A percentile compares a stretch with the other conserved stretches of the same genome.
Evolutionary conservation across 2,113 vertebrate genomes (phyloP).

Genomic region (Triplophysa dalaica): DNA sequence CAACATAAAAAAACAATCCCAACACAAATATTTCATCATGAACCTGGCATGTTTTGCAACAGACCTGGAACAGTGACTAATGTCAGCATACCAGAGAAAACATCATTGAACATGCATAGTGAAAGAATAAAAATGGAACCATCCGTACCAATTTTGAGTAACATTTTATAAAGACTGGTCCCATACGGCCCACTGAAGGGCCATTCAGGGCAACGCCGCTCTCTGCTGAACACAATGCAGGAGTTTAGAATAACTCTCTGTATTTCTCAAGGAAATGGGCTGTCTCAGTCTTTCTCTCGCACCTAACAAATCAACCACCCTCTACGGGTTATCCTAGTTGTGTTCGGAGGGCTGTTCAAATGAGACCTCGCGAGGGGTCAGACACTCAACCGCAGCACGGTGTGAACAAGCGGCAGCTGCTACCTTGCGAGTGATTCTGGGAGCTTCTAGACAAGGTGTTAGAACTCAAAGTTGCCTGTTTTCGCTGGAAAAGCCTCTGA

Average conservation of each 20-base stretch:
- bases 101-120: constrained; percentile 6
- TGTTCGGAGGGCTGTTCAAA: constrained; percentile 34
- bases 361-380: constrained; percentile 41
- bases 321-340: constrained; percentile 6
- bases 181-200: constrained; percentile 21
- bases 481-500: constrained; percentile 46
- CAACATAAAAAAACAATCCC: constrained; percentile 45
- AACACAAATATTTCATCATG: constrained; percentile 60
- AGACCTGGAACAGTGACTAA: constrained; percentile 46
- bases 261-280: constrained; percentile 39
- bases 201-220: constrained; percentile 9
- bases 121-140: constrained; percentile 32
- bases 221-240: background rate
- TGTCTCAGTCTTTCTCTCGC: constrained; percentile 45
- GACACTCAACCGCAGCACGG: constrained; percentile 44
- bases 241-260: constrained; percentile 11
- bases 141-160: constrained; percentile 29
- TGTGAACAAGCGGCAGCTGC: constrained; percentile 72
- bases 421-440: constrained; percentile 57
- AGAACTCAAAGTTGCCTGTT: constrained; percentile 48
- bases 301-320: constrained; percentile 59
- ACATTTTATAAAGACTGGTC: constrained; percentile 29
- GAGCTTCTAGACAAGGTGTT: constrained; percentile 63
- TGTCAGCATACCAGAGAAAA: constrained; percentile 43
- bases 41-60: constrained; percentile 48